Evolutionary conservation across 2,888 invertebrate species (phyloP), one percentile per base, ranked within the genome.

Genomic region (Agonopterix arenella): DNA sequence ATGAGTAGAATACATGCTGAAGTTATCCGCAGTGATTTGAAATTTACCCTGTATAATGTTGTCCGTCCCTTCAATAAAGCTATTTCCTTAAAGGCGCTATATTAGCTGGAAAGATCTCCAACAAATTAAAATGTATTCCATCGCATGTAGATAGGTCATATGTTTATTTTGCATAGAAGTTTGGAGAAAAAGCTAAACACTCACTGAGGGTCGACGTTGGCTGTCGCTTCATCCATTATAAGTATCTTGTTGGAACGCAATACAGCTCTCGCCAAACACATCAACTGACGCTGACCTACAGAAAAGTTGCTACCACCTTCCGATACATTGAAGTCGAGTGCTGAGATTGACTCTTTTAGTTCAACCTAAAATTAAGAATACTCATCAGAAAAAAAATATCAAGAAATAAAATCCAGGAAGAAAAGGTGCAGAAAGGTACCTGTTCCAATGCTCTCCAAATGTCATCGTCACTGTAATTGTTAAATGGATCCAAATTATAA

Each of bases 211-310:
- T 98, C 97, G 2, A 97, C 96, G 72, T 97, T 97, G 2, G 97
- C 97, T 0, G 97, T 97, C 4, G 97, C 97, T 84, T 98, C 98
- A 70, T 98, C 97, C 84, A 98, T 90, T 62, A 97, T 93, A 9
- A 98, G 85, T 62, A 98, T 92, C 67, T 92, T 93, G 76, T 97
- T 97, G 58, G 94, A 94, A 48, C 95, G 89, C 7, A 98, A 89
- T 62, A 98, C 93, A 5, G 97, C 97, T 51, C 98, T 90, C 0
- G 97, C 97, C 55, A 98, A 84, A 70, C 97, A 98, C 61, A 98
- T 93, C 49, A 98, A 79, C 73, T 98, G 98, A 18, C 97, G 90
- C 74, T 98, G 97, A 0, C 98, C 98, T 9, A 97, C 96, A 53
- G 97, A 97, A 70, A 96, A 95, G 74, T 96, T 95, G 4, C 92